Evolutionary conservation across 2,888 invertebrate genomes (phyloP).

Genomic region (Trachelus iudaicus): DNA sequence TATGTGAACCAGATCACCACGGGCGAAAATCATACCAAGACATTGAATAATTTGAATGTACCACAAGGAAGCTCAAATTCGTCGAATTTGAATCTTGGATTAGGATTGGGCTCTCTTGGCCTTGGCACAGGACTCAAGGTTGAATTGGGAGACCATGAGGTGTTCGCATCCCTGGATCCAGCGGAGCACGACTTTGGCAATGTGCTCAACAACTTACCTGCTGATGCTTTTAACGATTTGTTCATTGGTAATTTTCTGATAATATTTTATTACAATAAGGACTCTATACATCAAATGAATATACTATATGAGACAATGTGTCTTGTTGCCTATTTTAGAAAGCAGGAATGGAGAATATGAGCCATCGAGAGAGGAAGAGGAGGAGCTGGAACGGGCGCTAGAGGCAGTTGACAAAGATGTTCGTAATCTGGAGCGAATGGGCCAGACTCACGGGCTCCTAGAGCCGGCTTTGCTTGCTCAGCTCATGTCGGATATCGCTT

Average conservation of each 20-base stretch:
- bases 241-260: constrained; percentile 72
- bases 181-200: constrained; percentile 82
- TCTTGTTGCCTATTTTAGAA: constrained; percentile 59
- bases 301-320: neutral
- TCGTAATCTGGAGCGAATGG: constrained; percentile 76
- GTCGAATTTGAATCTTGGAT: constrained; percentile 51
- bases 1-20: constrained; percentile 42
- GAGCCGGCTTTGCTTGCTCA: constrained; percentile 70
- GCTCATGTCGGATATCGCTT: constrained; percentile 64
- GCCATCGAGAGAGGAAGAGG: constrained; percentile 84
- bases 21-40: constrained; percentile 52
- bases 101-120: constrained; percentile 44
- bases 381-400: constrained; percentile 87
- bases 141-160: constrained; percentile 61
- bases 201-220: constrained; percentile 81
- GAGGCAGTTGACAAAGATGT: constrained; percentile 82
- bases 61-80: constrained; percentile 50
- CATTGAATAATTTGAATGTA: constrained; percentile 57
- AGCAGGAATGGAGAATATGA: constrained; percentile 79
- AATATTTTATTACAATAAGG: neutral
- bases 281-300: neutral
- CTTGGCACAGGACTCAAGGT: constrained; percentile 56
- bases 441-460: constrained; percentile 70
- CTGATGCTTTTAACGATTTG: constrained; percentile 85
- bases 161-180: constrained; percentile 62